Conservation (phyloP, 2,113 vertebrate species). For the Gila orcuttii region DNA sequence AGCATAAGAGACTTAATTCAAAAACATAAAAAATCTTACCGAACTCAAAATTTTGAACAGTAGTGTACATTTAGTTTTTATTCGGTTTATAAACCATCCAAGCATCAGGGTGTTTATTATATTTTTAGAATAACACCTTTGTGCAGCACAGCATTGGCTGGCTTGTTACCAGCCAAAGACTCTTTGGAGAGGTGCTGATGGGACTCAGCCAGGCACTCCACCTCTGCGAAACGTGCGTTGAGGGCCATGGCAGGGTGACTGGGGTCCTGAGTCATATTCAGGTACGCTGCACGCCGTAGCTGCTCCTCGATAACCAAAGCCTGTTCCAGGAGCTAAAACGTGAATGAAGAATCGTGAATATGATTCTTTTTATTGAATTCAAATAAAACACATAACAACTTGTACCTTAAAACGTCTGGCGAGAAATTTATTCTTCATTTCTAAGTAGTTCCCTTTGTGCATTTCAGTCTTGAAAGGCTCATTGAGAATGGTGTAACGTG, state of each 20-base stretch:
- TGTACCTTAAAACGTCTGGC: slow-evolving; percentile 92
- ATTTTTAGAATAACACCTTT: slow-evolving; percentile 79
- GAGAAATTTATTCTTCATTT: slow-evolving; percentile 99
- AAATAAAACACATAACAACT: background rate
- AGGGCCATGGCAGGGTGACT: slow-evolving; percentile 94
- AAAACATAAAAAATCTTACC: background rate
- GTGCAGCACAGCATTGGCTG: slow-evolving; percentile 94
- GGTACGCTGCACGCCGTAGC: slow-evolving; percentile 91
- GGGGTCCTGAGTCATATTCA: slow-evolving; percentile 98
- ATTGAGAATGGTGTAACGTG: slow-evolving; percentile 89
- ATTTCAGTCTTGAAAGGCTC: slow-evolving; percentile 97
- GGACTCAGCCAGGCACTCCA: slow-evolving; percentile 97
- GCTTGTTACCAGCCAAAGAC: slow-evolving; percentile 95
- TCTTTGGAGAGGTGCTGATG: slow-evolving; percentile 99
- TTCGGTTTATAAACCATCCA: background rate
- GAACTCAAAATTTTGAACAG: background rate
- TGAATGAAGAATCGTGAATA: background rate
- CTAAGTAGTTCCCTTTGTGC: slow-evolving; percentile 96
- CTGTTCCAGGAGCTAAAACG: slow-evolving; percentile 90
- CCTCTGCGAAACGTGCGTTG: slow-evolving; percentile 92
- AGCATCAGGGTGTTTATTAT: background rate
- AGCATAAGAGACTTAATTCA: background rate
- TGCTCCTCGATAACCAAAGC: slow-evolving; percentile 98
- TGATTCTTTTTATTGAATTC: background rate
- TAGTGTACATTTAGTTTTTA: background rate